Percentiles rank a stretch among this genome's conserved stretches.
phyloP scores from a whole-genome alignment of 2,113 vertebrate species.

The Chloroceryle aenea region DNA sequence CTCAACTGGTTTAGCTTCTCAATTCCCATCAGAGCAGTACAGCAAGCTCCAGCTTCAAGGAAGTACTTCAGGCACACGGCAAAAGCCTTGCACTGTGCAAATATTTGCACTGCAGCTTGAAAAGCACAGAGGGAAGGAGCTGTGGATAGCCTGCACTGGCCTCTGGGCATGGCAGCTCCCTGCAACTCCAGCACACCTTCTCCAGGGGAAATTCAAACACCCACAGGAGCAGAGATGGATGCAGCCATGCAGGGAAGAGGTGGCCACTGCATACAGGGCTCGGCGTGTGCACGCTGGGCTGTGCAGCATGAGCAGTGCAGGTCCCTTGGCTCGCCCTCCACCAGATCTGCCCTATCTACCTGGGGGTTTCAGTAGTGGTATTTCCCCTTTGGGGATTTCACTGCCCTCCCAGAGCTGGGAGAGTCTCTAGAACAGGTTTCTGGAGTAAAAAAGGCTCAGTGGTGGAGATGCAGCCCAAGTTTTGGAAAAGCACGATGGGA shows the following conservation, averaged over 20 bases:
- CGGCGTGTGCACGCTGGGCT: accelerated
- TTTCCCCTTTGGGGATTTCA: neutral
- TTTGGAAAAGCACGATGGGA: neutral
- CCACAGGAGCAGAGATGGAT: neutral
- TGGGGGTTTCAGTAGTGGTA: neutral
- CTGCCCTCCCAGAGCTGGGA: neutral
- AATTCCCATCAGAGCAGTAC: neutral
- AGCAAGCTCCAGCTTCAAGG: neutral
- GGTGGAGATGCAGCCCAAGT: neutral
- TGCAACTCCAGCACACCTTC: neutral
- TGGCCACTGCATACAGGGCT: neutral
- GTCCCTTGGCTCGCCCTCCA: neutral
- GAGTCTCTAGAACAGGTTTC: neutral
- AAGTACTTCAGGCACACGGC: conserved; percentile 5
- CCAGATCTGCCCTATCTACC: neutral
- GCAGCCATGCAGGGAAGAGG: neutral
- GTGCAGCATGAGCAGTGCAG: neutral
- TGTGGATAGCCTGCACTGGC: neutral
- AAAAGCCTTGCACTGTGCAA: neutral
- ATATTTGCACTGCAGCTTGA: conserved; percentile 52
- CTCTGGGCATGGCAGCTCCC: neutral
- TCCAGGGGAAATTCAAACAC: neutral
- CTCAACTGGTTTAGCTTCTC: neutral
- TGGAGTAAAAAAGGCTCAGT: neutral
- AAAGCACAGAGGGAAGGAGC: neutral